phyloP scores from a whole-genome alignment of 2,113 vertebrate genomes.

The Tinamus guttatus region DNA sequence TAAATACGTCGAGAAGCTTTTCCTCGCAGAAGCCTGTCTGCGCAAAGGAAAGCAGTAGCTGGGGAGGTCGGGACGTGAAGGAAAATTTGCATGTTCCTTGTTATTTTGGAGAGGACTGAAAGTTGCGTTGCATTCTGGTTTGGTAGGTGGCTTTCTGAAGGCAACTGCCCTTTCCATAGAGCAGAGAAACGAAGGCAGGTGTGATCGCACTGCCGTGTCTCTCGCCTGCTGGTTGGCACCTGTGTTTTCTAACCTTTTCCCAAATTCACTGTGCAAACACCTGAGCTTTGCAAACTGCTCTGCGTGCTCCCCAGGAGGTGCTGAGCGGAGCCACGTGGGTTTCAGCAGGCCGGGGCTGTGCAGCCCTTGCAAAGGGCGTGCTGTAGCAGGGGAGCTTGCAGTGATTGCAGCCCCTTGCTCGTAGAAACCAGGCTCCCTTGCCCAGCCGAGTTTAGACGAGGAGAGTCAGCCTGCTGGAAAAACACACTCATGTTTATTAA shows the following conservation, averaged over 20 bases:
- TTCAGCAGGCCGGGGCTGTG: background rate
- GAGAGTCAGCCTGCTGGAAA: background rate
- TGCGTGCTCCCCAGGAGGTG: fast-evolving
- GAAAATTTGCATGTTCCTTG: constrained; percentile 10
- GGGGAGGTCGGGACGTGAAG: background rate
- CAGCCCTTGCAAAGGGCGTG: too few relatives aligned
- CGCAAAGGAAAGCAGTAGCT: background rate
- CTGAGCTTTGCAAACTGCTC: background rate
- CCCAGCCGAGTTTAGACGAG: background rate
- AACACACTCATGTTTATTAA: background rate
- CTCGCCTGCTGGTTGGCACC: background rate
- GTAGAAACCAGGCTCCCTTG: background rate
- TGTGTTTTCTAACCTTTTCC: background rate
- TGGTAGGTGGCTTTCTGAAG: background rate
- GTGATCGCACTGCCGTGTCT: fast-evolving
- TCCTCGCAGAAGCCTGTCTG: background rate
- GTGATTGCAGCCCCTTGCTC: background rate
- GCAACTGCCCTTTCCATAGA: background rate
- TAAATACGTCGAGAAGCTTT: background rate
- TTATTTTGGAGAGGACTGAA: background rate
- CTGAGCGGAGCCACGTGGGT: background rate
- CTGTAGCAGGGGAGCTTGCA: background rate
- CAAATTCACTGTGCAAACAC: background rate
- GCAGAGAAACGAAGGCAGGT: background rate
- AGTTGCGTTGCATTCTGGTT: background rate